Base-by-base conservation (phyloP, 92 coral and sea anemone species). In the Metridium senile region DNA sequence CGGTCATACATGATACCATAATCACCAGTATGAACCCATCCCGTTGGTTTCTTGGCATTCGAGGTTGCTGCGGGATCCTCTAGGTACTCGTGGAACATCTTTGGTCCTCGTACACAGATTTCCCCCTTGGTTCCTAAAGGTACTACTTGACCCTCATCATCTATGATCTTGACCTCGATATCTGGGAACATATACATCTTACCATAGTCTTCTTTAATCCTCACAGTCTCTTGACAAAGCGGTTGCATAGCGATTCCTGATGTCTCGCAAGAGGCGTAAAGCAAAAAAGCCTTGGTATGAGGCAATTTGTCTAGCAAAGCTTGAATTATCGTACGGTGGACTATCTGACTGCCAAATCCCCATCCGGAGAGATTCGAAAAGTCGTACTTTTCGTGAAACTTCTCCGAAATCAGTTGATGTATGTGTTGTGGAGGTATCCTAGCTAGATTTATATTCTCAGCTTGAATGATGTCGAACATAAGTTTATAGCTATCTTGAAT, bases 11-110 rank as follows among this genome's bases (percentile, higher is more conserved):
- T 68, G 76, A 68, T 63, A 4, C 84, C 84, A 79, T 68, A 79
- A 56, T 79, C 84, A 58, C 76, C n/a, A 20, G 76, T 70, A 13
- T 61, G 76, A 49, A 79, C 84, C 84, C 84, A 79, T 8, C 75
- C 84, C 17, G 64, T 67, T 28, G 84, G 27, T 9, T 25, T 26
- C 35, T 56, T 79, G 27, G 70, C 70, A n/a, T 58, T 58, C 33
- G 68, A 20, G 54, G 76, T 69, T 20, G 19, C 70, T 26, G 34
- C 70, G 47, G 70, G 59, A 71, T 79, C 71, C 57, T 78, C 83
- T 20, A 78, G 68, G 52, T 78, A 78, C 45, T 78, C 75, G 9
- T 67, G 68, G 70, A 78, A 78, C 31, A 68, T 39, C 58, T 78
- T 76, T 31, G 83, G 67, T 10, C 67, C 66, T 26, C 83, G 75